Conservation (phyloP, 2,888 invertebrate genomes). For the Amiota mariae region DNA sequence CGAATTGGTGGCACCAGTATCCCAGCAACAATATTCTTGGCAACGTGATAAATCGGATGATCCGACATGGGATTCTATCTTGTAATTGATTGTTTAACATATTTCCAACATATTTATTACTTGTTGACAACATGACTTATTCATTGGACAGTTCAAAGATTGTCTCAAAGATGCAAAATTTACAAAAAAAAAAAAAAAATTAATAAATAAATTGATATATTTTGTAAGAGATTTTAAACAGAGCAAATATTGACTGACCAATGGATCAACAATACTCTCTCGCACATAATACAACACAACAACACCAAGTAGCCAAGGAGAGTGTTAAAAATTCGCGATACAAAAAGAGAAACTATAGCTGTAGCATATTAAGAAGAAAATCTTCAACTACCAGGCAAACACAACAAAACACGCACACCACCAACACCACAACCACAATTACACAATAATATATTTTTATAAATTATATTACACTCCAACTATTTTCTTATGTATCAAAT, state of each 20-base stretch:
- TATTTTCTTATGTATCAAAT: not conserved
- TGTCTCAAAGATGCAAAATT: not conserved
- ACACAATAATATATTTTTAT: not conserved
- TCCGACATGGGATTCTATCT: conserved; percentile 52
- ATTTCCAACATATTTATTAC: not conserved
- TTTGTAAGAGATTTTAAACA: not conserved
- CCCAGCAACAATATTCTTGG: not conserved
- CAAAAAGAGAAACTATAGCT: not conserved
- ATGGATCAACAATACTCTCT: not conserved
- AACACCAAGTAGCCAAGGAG: not conserved
- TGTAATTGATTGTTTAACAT: conserved; percentile 44
- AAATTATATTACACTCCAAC: not conserved
- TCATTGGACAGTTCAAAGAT: not conserved
- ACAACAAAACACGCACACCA: not conserved
- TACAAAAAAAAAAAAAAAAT: not conserved
- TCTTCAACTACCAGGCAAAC: not conserved
- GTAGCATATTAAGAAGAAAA: no score
- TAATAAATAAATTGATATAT: not conserved
- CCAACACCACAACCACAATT: no score
- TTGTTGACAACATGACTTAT: not conserved
- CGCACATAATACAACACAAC: conserved; percentile 9
- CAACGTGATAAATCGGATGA: conserved; percentile 34
- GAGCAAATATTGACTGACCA: conserved; percentile 8
- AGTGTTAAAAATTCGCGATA: not conserved
- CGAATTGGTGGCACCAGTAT: not conserved